phyloP scores from a whole-genome alignment of 2,888 invertebrate species.

The Celastrina argiolus region DNA sequence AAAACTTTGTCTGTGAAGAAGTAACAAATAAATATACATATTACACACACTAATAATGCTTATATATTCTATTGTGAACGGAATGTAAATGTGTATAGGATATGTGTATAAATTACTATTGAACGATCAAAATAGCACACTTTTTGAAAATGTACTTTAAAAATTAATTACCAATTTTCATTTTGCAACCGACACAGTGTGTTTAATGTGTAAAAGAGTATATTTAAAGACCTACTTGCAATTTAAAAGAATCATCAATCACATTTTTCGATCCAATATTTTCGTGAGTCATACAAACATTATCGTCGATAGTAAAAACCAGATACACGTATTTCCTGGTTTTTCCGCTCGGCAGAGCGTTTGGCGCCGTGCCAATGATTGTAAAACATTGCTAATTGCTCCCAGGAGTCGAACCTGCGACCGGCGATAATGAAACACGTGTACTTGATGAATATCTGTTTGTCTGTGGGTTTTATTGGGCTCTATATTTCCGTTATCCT shows the following conservation, averaged over 20 bases:
- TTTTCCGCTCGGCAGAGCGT: slow-evolving; percentile 25
- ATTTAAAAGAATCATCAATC: not conserved
- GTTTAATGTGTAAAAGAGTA: too few species aligned
- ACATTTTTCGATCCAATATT: not conserved
- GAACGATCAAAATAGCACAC: too few species aligned
- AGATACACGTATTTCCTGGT: slow-evolving; percentile 11
- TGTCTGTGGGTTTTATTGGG: not conserved
- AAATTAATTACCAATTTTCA: too few species aligned
- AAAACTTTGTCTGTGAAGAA: too few species aligned
- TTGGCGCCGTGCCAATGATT: slow-evolving; percentile 33
- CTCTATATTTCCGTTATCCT: not conserved
- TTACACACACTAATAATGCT: too few species aligned
- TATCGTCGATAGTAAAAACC: not conserved
- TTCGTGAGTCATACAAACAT: not conserved
- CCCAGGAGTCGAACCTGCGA: slow-evolving; percentile 20
- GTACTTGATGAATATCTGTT: not conserved
- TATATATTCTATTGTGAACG: too few species aligned
- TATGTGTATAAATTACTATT: too few species aligned
- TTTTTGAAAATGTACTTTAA: too few species aligned
- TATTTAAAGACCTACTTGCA: not conserved
- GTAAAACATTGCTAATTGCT: slow-evolving; percentile 34
- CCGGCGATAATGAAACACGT: slow-evolving; percentile 17
- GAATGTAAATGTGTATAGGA: too few species aligned
- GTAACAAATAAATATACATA: too few species aligned
- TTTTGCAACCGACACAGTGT: too few species aligned